Evolutionary conservation across 1,140 invertebrate species (phyloP).

Genomic region (Diabrotica undecimpunctata): DNA sequence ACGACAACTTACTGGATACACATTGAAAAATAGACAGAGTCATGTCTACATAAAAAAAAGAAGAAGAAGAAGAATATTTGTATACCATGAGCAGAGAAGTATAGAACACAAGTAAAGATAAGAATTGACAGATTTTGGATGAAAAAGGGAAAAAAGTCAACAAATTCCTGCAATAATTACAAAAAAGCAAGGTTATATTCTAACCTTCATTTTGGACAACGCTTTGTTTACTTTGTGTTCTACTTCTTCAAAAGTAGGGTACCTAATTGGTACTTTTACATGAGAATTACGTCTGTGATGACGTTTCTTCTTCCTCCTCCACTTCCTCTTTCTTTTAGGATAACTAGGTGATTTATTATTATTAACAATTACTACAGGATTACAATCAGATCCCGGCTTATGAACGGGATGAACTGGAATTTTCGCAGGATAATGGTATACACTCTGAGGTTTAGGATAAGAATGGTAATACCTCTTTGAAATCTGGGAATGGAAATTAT

Average conservation of each 20-base stretch:
- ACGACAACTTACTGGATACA: too few species aligned
- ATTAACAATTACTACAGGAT: not conserved
- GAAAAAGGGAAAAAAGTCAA: too few species aligned
- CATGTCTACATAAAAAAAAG: too few species aligned
- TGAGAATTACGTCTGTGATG: not conserved
- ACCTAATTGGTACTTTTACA: not conserved
- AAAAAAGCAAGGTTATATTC: not conserved
- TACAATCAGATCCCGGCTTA: not conserved
- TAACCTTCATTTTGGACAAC: not conserved
- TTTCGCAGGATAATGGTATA: too few species aligned
- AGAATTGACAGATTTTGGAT: too few species aligned
- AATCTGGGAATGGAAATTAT: not conserved
- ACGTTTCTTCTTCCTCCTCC: not conserved
- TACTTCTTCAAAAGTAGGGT: not conserved
- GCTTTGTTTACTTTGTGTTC: not conserved
- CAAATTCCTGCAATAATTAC: too few species aligned
- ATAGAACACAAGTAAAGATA: too few species aligned
- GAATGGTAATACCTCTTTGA: not conserved
- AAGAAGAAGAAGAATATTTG: too few species aligned
- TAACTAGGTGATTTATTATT: not conserved
- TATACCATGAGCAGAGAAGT: too few species aligned
- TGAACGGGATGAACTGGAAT: not conserved
- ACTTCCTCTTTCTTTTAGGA: not conserved
- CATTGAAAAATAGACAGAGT: too few species aligned
- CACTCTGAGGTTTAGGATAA: too few species aligned